Conservation (phyloP, 2,113 vertebrate species). For the Oreochromis niloticus region DNA sequence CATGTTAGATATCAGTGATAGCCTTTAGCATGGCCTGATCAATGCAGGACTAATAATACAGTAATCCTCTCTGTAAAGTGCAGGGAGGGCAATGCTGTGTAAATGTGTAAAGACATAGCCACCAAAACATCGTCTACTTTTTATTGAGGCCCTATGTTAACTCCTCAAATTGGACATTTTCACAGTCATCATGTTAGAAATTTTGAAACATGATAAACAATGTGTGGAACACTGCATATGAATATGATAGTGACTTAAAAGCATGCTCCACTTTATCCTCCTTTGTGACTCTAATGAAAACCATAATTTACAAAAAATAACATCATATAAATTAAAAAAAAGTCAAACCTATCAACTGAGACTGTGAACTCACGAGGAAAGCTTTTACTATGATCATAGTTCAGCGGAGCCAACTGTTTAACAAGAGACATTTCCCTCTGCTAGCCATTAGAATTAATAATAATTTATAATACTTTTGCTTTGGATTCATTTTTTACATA, state of each 20-base stretch:
- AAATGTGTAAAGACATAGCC: background rate
- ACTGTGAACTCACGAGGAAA: background rate
- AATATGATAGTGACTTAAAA: background rate
- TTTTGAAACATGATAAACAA: background rate
- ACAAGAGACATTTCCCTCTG: background rate
- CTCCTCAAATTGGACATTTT: background rate
- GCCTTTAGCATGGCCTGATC: background rate
- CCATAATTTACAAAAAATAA: fast-evolving
- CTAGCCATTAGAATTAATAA: background rate
- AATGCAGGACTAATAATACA: background rate
- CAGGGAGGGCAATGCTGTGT: background rate
- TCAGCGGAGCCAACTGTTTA: background rate
- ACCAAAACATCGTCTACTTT: background rate
- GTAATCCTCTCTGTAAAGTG: background rate
- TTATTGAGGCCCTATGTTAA: background rate
- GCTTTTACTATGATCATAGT: background rate
- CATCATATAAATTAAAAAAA: background rate
- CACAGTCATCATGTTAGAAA: background rate
- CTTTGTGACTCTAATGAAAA: background rate
- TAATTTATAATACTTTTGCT: background rate
- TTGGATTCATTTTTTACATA: background rate
- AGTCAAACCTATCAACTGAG: background rate
- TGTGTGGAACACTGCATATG: background rate
- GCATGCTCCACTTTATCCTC: background rate
- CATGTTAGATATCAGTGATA: background rate